Percentiles rank a stretch among this genome's conserved stretches.
These are phyloP conservation scores for Lycorma delicatula DNA, from an alignment of 1,140 invertebrate genomes.

Conservation along the genomic window DNA sequence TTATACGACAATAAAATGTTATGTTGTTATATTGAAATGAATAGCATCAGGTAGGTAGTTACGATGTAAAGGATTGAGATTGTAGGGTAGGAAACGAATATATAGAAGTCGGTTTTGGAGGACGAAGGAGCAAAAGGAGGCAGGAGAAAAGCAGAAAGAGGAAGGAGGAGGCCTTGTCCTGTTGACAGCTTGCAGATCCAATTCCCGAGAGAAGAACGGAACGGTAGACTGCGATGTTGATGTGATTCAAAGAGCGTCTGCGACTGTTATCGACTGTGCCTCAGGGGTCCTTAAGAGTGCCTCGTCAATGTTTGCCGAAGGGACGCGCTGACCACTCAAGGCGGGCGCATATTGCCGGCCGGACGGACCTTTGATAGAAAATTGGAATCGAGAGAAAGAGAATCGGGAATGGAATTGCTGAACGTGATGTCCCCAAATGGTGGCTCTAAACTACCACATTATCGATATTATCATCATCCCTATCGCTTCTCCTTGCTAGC, in stretches of 20 bases:
- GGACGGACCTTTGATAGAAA: slow-evolving; percentile 7
- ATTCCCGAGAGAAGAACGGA: not conserved
- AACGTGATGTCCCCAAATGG: slow-evolving; percentile 5
- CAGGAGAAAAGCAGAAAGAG: not conserved
- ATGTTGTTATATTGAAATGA: too few species aligned
- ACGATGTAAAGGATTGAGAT: too few species aligned
- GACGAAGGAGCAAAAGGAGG: not conserved
- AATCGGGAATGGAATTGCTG: slow-evolving; percentile 5
- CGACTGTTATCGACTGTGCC: not conserved
- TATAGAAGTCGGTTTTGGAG: not conserved
- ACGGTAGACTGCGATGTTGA: too few species aligned
- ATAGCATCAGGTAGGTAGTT: too few species aligned
- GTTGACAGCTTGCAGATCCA: slow-evolving; percentile 6
- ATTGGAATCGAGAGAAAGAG: slow-evolving; percentile 1
- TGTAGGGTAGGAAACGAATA: slow-evolving; percentile 1
- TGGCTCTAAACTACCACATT: not conserved
- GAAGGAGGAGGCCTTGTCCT: not conserved
- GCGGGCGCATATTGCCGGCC: slow-evolving; percentile 1
- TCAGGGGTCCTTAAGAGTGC: not conserved
- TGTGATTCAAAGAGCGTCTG: not conserved
- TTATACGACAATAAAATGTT: too few species aligned
- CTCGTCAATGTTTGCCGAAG: slow-evolving; percentile 5
- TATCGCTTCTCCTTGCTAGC: too few species aligned
- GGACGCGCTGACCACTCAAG: slow-evolving; percentile 6
- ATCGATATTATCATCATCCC: not conserved